Conservation (phyloP, 2,888 invertebrate genomes). For the Margaritifera margaritifera region DNA sequence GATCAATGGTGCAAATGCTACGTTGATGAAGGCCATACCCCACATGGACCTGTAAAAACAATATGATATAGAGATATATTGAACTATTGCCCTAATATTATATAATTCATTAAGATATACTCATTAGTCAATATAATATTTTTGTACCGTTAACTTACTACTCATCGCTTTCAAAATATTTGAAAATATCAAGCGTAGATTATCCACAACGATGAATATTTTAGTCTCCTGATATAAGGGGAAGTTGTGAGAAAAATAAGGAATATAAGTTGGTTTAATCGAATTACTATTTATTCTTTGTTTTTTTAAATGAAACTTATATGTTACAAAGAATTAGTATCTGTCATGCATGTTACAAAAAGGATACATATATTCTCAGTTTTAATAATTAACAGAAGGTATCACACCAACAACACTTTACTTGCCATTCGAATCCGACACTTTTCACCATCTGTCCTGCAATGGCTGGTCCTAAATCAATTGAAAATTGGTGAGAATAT, state of each 20-base stretch:
- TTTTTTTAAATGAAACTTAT: too few species aligned
- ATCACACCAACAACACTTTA: neutral
- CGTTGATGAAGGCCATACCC: conserved; percentile 81
- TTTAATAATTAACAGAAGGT: neutral
- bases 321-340: neutral
- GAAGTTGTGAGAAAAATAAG: too few species aligned
- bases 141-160: too few species aligned
- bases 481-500: neutral
- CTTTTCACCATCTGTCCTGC: conserved; percentile 82
- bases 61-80: neutral
- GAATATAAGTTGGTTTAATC: too few species aligned
- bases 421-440: conserved; percentile 76
- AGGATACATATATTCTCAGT: neutral
- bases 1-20: conserved; percentile 81
- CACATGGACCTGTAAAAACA: conserved; percentile 83
- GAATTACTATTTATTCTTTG: too few species aligned
- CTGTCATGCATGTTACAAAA: neutral
- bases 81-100: too few species aligned
- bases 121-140: too few species aligned
- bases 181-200: too few species aligned
- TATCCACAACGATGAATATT: too few species aligned
- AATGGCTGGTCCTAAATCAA: conserved; percentile 80
- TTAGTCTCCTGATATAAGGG: too few species aligned
- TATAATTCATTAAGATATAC: too few species aligned
- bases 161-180: too few species aligned